Evolutionary conservation across 1,140 invertebrate species (phyloP).

Genomic region (Heterodera carotae): DNA sequence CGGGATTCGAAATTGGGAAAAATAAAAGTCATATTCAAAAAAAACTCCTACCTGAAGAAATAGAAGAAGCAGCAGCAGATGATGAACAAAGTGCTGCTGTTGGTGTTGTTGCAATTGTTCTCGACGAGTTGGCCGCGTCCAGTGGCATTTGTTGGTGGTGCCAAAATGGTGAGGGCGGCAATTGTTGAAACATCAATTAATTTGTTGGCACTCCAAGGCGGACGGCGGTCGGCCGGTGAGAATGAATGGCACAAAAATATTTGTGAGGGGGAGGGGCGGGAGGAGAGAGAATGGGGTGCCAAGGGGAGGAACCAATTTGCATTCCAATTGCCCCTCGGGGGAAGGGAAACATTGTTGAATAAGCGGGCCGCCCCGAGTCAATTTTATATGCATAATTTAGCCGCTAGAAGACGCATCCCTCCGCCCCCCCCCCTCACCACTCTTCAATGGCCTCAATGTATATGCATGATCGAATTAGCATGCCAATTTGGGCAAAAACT

Average conservation of each 20-base stretch:
- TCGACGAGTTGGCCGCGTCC: background rate
- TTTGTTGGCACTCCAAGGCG: too few species aligned
- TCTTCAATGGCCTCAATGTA: too few species aligned
- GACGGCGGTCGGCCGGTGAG: too few species aligned
- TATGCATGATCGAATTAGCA: constrained; percentile 14
- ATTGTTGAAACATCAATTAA: background rate
- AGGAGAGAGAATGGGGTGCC: too few species aligned
- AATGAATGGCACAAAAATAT: background rate
- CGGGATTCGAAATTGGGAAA: too few species aligned
- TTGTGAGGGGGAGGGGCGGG: background rate
- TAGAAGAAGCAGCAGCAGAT: background rate
- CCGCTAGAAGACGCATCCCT: too few species aligned
- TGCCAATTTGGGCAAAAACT: background rate
- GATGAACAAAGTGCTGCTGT: background rate
- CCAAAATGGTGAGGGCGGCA: background rate
- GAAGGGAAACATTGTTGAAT: background rate
- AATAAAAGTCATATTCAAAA: too few species aligned
- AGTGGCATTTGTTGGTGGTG: background rate
- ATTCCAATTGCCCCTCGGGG: background rate
- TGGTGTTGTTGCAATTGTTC: background rate
- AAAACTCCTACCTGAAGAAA: too few species aligned
- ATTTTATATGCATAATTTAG: too few species aligned
- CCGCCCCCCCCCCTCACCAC: too few species aligned
- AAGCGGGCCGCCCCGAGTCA: background rate
- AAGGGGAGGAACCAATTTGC: constrained; percentile 7